Conservation (phyloP, 1,140 invertebrate species). For the Zophobas morio region DNA sequence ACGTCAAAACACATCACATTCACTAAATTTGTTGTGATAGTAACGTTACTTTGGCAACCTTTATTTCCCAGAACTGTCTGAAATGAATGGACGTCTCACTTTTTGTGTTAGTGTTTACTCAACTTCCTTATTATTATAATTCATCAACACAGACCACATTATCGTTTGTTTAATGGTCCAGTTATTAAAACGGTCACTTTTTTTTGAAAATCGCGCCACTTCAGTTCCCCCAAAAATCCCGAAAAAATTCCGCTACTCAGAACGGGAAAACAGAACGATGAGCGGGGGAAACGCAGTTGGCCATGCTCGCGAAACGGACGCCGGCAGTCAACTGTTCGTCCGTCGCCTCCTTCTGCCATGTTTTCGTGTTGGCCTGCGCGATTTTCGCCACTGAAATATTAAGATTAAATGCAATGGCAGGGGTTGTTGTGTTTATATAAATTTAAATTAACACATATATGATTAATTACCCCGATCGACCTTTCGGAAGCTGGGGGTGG, state of each 20-base stretch:
- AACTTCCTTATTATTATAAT: not conserved
- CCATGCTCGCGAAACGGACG: conserved; percentile 47
- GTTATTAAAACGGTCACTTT: no score
- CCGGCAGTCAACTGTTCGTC: conserved; percentile 49
- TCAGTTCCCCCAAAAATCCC: conserved; percentile 1
- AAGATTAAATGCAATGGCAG: conserved; percentile 31
- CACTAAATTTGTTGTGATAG: conserved; percentile 46
- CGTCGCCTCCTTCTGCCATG: conserved; percentile 44
- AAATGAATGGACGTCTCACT: not conserved
- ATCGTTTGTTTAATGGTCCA: no score
- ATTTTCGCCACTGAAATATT: conserved; percentile 43
- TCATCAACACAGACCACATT: conserved; percentile 15
- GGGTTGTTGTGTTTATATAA: conserved; percentile 19
- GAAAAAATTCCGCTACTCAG: conserved; percentile 2
- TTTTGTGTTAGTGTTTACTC: conserved; percentile 16
- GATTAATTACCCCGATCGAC: conserved; percentile 1
- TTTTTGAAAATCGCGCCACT: conserved; percentile 9
- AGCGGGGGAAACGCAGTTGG: conserved; percentile 32
- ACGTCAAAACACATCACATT: conserved; percentile 44
- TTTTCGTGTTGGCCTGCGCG: conserved; percentile 45
- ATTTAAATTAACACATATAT: conserved; percentile 23
- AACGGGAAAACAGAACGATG: conserved; percentile 14
- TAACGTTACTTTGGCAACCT: conserved; percentile 47
- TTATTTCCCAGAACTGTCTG: conserved; percentile 13
- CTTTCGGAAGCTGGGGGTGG: not conserved